phyloP scores from a whole-genome alignment of 2,888 invertebrate species.

The Limenitis camilla region DNA sequence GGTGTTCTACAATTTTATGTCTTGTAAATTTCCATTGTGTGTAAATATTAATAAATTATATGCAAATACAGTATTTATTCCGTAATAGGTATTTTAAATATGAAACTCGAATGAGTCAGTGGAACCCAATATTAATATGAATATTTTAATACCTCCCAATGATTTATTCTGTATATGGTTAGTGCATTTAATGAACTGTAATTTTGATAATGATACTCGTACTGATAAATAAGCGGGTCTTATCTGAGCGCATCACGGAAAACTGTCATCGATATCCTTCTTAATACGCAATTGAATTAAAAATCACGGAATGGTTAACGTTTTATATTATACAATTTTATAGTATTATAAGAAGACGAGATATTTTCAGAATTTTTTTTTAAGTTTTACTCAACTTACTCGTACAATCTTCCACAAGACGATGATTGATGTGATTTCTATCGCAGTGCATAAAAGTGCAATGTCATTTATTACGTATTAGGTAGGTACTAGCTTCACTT shows the following conservation, averaged over 20 bases:
- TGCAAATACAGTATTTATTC: background rate
- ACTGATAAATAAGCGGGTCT: constrained; percentile 1
- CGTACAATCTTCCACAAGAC: too few relatives aligned
- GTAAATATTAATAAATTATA: background rate
- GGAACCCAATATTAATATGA: too few relatives aligned
- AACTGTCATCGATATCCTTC: background rate
- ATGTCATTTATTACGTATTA: too few relatives aligned
- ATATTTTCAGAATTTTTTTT: too few relatives aligned
- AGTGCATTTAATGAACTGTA: background rate
- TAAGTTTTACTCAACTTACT: too few relatives aligned
- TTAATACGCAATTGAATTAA: too few relatives aligned
- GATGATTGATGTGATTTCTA: too few relatives aligned
- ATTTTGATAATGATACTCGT: constrained; percentile 1
- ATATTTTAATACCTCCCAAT: background rate
- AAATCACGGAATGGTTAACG: too few relatives aligned
- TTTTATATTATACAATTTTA: too few relatives aligned
- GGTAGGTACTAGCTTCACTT: too few relatives aligned
- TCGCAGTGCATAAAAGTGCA: too few relatives aligned
- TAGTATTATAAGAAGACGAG: too few relatives aligned
- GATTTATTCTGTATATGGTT: background rate
- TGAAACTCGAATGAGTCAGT: background rate
- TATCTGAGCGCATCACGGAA: constrained; percentile 4
- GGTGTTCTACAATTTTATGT: background rate
- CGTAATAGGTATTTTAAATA: background rate
- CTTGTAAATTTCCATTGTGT: background rate